These are phyloP conservation scores for Lepidocyrtinus sp. DNA, from an alignment of 2,888 invertebrate genomes.

Conservation along the genomic window DNA sequence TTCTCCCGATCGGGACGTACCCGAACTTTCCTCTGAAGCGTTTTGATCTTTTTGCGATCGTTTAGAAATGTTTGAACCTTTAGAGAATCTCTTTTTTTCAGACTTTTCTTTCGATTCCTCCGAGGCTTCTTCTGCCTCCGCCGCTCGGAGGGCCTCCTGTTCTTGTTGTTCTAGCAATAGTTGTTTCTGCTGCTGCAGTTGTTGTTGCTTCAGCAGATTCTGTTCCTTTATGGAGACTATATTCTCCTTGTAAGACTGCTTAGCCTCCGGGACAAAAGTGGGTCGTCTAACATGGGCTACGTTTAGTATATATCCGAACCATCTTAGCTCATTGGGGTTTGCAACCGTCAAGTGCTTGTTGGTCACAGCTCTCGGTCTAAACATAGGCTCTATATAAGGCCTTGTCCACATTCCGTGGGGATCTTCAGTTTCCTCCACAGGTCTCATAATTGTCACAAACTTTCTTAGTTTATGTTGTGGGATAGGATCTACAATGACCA, in stretches of 20 bases:
- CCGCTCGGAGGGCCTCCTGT: too few species aligned
- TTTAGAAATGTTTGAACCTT: too few species aligned
- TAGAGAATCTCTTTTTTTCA: too few species aligned
- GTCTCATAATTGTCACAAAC: slow-evolving; percentile 64
- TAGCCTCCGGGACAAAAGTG: slow-evolving; percentile 47
- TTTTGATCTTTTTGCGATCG: too few species aligned
- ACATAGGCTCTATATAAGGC: slow-evolving; percentile 65
- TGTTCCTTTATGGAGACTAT: slow-evolving; percentile 5
- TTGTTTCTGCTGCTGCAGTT: background rate
- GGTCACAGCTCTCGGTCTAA: slow-evolving; percentile 55
- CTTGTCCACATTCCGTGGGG: slow-evolving; percentile 65
- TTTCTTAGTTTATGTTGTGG: slow-evolving; percentile 48
- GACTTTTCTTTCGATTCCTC: background rate
- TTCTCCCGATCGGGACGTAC: too few species aligned
- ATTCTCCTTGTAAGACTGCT: slow-evolving; percentile 15
- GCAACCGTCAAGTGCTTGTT: slow-evolving; percentile 61
- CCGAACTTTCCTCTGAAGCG: too few species aligned
- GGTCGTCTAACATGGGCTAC: slow-evolving; percentile 54
- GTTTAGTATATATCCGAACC: slow-evolving; percentile 64
- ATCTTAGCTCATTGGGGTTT: slow-evolving; percentile 60
- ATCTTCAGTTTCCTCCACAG: slow-evolving; percentile 50
- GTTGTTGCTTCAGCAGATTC: background rate
- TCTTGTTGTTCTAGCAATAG: background rate
- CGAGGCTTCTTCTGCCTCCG: background rate
- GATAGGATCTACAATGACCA: slow-evolving; percentile 58